Base-by-base conservation (phyloP, 2,888 invertebrate species). In the Brachyopa scutellaris region DNA sequence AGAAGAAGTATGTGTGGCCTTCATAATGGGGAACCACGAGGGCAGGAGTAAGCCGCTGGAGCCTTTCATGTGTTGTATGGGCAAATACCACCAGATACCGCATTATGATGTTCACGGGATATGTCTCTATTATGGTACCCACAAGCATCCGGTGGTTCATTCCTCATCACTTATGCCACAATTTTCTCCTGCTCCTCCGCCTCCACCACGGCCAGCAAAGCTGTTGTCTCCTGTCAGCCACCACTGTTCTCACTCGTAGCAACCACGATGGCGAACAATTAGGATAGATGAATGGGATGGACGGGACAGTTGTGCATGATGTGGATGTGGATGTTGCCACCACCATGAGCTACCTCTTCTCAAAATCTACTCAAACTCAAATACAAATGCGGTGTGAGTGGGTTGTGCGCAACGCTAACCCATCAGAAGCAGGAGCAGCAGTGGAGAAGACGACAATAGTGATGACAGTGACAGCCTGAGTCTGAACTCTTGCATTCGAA, bases 31-130 rank as follows among this genome's bases (percentile, higher is more conserved):
- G 59, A 79, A 61, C 53, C 79, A 79, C 67, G 38, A 62, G 62
- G 42, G 51, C 51, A 70, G 64, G 59, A 64, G 70, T 61, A 80
- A 73, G 74, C 62, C 69, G 69, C 74, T 70, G 29, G 64, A 51
- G 62, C 67, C 57, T 76, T 80, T 70, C 69, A 76, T 74, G 45
- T 69, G 69, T 64, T 74, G 69, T 62, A 64, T 45, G 80, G 57
- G 67, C 64, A 80, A 80, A 80, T 76, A 80, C 57, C 74, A 57
- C 49, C 74, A 76, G 62, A 80, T 76, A 80, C 80, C 80, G 69
- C 80, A 80, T 74, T 80, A 80, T 80, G 80, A 80, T 80, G 74
- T 76, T 80, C 76, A 80, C 74, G 70, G 62, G 76, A 62, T 49
- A 55, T 69, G 45, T 80, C 80, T 80, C 62, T 64, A 80, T 80